Evolutionary conservation across 1,140 invertebrate genomes (phyloP).

Genomic region (Sycobia sp.): DNA sequence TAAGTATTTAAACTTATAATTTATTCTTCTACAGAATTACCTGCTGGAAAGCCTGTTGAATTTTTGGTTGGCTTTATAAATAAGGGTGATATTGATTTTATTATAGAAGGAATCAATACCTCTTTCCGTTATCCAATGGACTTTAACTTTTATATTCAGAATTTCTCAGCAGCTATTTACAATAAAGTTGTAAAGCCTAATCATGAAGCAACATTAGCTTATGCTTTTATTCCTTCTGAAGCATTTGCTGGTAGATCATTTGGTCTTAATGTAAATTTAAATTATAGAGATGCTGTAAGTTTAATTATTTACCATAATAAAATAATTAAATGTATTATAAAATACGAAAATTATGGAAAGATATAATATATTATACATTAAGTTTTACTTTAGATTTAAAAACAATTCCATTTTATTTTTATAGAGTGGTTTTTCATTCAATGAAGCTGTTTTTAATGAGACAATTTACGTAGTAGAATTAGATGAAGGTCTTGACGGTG

Average conservation of each 20-base stretch:
- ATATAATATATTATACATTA: conserved; percentile 21
- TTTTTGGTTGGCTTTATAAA: conserved; percentile 97
- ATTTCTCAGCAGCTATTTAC: conserved; percentile 92
- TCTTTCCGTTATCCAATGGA: conserved; percentile 99
- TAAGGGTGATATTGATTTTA: conserved; percentile 88
- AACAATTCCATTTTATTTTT: conserved; percentile 37
- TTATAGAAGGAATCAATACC: conserved; percentile 91
- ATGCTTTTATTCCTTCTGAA: conserved; percentile 94
- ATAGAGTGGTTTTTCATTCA: conserved; percentile 73
- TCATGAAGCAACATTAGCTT: conserved; percentile 92
- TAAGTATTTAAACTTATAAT: background rate
- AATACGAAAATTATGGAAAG: background rate
- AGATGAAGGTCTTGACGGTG: conserved; percentile 95
- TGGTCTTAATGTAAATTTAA: conserved; percentile 90
- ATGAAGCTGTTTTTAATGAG: conserved; percentile 97
- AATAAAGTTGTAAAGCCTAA: conserved; percentile 87
- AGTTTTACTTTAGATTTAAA: conserved; percentile 1
- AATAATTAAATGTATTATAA: background rate
- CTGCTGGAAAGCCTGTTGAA: conserved; percentile 90
- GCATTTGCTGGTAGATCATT: conserved; percentile 94
- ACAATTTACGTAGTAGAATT: conserved; percentile 97
- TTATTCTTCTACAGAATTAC: conserved; percentile 72
- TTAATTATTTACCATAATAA: conserved; percentile 11
- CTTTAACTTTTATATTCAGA: conserved; percentile 97
- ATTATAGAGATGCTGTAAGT: conserved; percentile 85